phyloP scores from a whole-genome alignment of 1,140 invertebrate species.

The Drosophila sp. region DNA sequence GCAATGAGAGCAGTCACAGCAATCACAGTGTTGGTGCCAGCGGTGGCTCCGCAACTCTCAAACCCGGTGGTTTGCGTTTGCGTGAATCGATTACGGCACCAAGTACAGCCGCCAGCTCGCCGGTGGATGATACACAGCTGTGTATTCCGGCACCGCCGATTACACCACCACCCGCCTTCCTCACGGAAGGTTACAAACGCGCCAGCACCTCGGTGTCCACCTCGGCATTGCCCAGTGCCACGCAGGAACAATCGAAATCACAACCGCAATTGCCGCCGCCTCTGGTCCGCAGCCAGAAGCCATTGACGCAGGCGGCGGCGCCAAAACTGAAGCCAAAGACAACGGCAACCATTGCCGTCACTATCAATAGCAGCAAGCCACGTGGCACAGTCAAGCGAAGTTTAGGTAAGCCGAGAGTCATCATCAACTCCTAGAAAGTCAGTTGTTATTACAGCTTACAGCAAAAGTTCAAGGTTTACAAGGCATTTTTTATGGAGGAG shows the following conservation, averaged over 20 bases:
- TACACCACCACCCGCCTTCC: conserved; percentile 88
- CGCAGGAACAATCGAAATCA: conserved; percentile 29
- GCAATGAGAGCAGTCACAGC: conserved; percentile 73
- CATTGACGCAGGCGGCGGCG: conserved; percentile 13
- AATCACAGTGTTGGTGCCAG: conserved; percentile 2
- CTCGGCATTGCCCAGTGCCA: conserved; percentile 67
- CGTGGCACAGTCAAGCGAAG: conserved; percentile 79
- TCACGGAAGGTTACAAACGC: conserved; percentile 87
- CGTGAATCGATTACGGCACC: conserved; percentile 76
- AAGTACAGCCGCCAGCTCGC: conserved; percentile 84
- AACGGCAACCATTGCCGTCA: conserved; percentile 75
- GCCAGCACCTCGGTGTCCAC: conserved; percentile 76
- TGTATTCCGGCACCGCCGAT: conserved; percentile 87
- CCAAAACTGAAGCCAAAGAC: conserved; percentile 63
- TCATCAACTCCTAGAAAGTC: too few relatives aligned
- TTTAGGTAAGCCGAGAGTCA: conserved; percentile 66
- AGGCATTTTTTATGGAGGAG: too few relatives aligned
- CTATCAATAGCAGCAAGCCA: conserved; percentile 73
- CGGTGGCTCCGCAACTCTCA: conserved; percentile 34
- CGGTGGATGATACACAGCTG: conserved; percentile 86
- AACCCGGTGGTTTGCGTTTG: conserved; percentile 57
- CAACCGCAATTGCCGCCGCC: conserved; percentile 10
- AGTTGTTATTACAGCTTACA: too few relatives aligned
- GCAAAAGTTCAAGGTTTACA: too few relatives aligned
- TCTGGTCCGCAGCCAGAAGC: conserved; percentile 10